A percentile compares a stretch with the other conserved stretches of the same genome.
These are phyloP conservation scores for Ptychadena robeensis DNA, from an alignment of 2,797 vertebrate genomes.

Conservation along the genomic window DNA sequence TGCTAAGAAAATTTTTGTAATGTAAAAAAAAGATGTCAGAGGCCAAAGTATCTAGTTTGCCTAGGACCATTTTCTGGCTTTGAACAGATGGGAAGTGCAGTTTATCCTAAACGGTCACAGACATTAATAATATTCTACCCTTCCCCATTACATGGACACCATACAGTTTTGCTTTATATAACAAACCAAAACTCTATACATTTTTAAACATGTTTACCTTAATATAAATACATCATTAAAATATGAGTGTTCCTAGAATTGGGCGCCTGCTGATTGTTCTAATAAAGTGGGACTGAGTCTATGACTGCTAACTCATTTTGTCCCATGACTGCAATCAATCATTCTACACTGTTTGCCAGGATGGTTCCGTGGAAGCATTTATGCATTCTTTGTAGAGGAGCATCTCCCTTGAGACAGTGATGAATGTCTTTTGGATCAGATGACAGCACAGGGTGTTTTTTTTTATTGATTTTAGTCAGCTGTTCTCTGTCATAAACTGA, in stretches of 20 bases:
- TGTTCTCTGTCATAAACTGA: conserved; percentile 32
- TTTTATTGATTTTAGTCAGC: conserved; percentile 43
- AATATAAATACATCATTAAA: not conserved
- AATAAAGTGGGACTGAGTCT: not conserved
- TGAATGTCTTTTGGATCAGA: conserved; percentile 38
- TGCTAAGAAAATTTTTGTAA: too few species aligned
- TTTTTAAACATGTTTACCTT: not conserved
- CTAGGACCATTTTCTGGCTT: too few species aligned
- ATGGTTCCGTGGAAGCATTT: not conserved
- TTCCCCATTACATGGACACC: too few species aligned
- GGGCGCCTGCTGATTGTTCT: not conserved
- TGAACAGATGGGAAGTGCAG: too few species aligned
- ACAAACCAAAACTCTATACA: not conserved
- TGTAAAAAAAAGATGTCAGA: too few species aligned
- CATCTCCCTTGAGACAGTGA: conserved; percentile 43
- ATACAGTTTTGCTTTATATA: too few species aligned
- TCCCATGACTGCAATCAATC: conserved; percentile 37
- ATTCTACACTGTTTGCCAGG: conserved; percentile 5
- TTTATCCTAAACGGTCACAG: too few species aligned
- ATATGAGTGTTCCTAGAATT: not conserved
- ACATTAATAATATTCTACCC: too few species aligned
- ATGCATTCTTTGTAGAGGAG: not conserved
- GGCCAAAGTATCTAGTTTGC: too few species aligned
- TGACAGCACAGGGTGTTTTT: conserved; percentile 19
- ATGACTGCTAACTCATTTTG: conserved; percentile 11